Base-by-base conservation (phyloP, 2,888 invertebrate genomes). In the Kuschelorhynchus macadamiae region DNA sequence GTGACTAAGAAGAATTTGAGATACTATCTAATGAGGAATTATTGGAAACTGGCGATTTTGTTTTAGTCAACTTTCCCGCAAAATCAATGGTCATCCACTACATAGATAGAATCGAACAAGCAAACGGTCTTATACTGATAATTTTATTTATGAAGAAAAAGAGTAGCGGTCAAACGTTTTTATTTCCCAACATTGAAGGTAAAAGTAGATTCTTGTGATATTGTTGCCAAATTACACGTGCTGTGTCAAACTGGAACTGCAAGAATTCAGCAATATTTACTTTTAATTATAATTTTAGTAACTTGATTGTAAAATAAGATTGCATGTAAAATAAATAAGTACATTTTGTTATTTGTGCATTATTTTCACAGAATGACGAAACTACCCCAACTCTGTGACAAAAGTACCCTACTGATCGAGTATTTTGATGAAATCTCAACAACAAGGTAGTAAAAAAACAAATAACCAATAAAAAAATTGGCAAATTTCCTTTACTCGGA, bases 121-220 rank as follows among this genome's bases (percentile, higher is more conserved):
- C 14, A 53, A 52, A 14, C 52, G 44, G 39, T 62, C 56, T n/a
- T 32, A 53, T 8, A 17, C 52, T n/a, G n/a, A n/a, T 8, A 53
- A 53, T 62, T 1, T 53, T 53, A 55, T 63, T 63, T 18, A 9
- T 63, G 33, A 63, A 55, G 32, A 53, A 33, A 46, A 55, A 41
- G 18, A 16, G 50, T 36, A 21, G 21, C 39, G 21, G 36, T 41
- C 41, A 25, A 25, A 25, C 25, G 7, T 25, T 25, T 25, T 7
- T 25, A 25, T 7, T 25, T 25, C 3, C 39, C n/a, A 9, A 11
- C 8, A 41, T 39, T 11, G 18, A 36, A 36, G 41, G 41, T 41
- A n/a, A 36, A 46, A 12, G 21, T 59, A 17, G 59, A 59, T 17
- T 47, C 17, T 32, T 14, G 7, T 5, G 47, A 47, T 59, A 36